Evolutionary conservation across 2,113 vertebrate genomes (phyloP).

Genomic region (Perognathus longimembris): DNA sequence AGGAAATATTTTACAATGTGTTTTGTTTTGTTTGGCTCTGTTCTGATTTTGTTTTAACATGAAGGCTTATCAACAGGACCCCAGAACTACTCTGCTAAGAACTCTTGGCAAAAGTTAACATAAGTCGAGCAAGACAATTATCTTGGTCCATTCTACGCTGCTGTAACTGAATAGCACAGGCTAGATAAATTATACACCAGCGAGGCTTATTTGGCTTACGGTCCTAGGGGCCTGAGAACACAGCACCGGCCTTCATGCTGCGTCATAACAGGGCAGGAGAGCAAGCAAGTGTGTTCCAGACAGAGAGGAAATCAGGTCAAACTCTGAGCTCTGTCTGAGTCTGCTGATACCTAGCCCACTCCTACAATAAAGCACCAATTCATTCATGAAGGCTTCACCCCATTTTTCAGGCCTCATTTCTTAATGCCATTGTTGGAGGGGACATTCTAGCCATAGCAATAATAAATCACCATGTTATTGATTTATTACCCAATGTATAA

Average conservation of each 20-base stretch:
- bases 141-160: neutral
- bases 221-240: neutral
- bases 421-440: neutral
- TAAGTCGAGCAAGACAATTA: neutral
- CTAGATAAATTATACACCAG: neutral
- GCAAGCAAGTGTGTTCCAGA: neutral
- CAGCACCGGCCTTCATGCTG: neutral
- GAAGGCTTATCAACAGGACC: neutral
- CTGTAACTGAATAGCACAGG: neutral
- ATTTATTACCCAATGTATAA: constrained; percentile 5
- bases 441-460: neutral
- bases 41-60: neutral
- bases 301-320: neutral
- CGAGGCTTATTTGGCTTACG: neutral
- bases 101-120: neutral
- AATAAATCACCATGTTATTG: neutral
- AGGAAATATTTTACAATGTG: neutral
- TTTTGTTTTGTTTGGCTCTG: neutral
- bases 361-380: neutral
- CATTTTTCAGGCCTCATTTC: neutral
- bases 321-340: too few species aligned
- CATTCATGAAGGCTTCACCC: neutral
- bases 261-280: neutral
- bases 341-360: neutral
- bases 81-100: neutral